Evolutionary conservation across 2,888 invertebrate species (phyloP).

Genomic region (Drosophila limbata): DNA sequence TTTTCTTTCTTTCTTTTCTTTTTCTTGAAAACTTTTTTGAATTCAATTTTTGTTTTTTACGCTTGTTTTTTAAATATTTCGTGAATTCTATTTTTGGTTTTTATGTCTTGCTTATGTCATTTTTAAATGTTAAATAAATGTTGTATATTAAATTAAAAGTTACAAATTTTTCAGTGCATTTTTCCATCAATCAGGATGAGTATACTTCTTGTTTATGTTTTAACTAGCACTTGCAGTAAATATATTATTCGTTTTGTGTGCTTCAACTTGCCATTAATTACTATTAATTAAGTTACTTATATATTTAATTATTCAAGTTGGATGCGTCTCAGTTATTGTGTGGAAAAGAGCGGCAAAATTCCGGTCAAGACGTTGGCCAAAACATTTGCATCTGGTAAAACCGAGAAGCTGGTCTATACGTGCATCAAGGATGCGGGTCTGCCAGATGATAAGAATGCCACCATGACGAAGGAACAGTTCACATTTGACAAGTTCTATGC

Average conservation of each 20-base stretch:
- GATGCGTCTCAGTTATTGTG: slow-evolving; percentile 98
- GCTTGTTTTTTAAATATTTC: too few relatives aligned
- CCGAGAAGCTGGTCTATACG: slow-evolving; percentile 99
- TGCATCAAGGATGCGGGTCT: slow-evolving; percentile 96
- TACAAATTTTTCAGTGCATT: not conserved
- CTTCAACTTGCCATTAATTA: not conserved
- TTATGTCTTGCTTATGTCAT: too few relatives aligned
- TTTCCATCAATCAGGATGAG: not conserved
- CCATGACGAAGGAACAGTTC: slow-evolving; percentile 96
- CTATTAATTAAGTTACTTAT: slow-evolving; percentile 8
- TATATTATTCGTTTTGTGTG: slow-evolving; percentile 1
- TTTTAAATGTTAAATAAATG: too few relatives aligned
- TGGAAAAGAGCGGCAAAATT: slow-evolving; percentile 97
- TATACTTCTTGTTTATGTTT: not conserved
- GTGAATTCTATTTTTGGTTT: too few relatives aligned
- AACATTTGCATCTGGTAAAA: slow-evolving; percentile 99
- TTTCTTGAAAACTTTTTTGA: too few relatives aligned
- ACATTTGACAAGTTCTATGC: slow-evolving; percentile 99
- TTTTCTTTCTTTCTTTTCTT: too few relatives aligned
- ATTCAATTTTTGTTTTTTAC: too few relatives aligned
- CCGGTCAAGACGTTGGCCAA: slow-evolving; percentile 98
- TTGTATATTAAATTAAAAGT: too few relatives aligned
- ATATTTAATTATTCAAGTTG: slow-evolving; percentile 89
- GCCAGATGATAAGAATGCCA: slow-evolving; percentile 97
- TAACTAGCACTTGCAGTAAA: not conserved